Base-by-base conservation (phyloP, 2,888 invertebrate genomes). In the Chromoteleia sp. region DNA sequence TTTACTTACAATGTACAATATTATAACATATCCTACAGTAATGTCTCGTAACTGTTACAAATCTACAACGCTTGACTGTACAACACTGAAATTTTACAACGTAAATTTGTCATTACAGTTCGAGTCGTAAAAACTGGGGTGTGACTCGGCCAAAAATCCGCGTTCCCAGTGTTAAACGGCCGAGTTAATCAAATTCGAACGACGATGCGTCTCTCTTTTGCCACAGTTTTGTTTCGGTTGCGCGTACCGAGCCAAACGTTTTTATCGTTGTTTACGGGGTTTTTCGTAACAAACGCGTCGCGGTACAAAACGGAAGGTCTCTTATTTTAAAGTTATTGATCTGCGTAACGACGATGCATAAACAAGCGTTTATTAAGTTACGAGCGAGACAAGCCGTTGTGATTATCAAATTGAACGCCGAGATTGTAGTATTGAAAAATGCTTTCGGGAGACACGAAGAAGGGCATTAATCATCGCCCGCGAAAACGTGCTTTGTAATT, bases 311-410 rank as follows among this genome's bases (percentile, higher is more conserved):
- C 41, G 41, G 61, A 45, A 29, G 45, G 70, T 58, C 70, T 58
- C 58, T 59, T 50, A 71, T 70, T 73, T 73, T 43, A 73, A 73
- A 52, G 41, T 52, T 73, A 73, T 73, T 39, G 71, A 73, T 73
- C 41, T 30, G 52, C 52, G 36, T 36, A 58, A 56, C 25, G 21
- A 36, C 25, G 56, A 36, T 33, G 45, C 33, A 71, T 71, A 71
- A 71, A 61, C 52, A 71, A 71, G 61, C 17, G 21, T 43, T 61
- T 52, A 63, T 73, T 54, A 54, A 61, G 61, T 41, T 59, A 59
- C 29, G 41, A 0, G 30, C 30, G 43, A 58, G 56, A 68, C 43
- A 36, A 58, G 36, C 10, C 7, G 48, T 50, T 17, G 25, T 14
- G 70, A 58, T 70, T 45, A 43, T 17, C 2, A 45, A 56, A 68